phyloP scores from a whole-genome alignment of 2,797 vertebrate genomes.

The Rhodeus uyekii region DNA sequence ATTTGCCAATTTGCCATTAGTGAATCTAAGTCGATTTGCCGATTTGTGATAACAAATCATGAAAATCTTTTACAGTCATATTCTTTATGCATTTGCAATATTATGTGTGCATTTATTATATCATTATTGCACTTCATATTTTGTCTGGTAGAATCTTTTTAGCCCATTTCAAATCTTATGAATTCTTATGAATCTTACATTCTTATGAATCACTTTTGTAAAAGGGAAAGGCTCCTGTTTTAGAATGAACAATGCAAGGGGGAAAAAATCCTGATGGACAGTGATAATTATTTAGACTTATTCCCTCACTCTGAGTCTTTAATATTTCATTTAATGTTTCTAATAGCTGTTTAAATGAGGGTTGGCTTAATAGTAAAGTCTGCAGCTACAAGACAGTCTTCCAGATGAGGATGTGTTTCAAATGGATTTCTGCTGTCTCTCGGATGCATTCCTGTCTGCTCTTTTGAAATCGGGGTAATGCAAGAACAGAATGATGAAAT shows the following conservation, averaged over 20 bases:
- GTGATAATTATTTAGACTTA: not conserved
- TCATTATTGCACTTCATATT: not conserved
- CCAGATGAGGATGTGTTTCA: not conserved
- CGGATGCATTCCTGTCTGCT: not conserved
- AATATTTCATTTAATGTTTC: not conserved
- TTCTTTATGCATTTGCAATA: no score
- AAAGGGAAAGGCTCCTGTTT: not conserved
- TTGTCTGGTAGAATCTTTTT: not conserved
- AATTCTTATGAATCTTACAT: no score
- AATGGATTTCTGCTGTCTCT: constrained; percentile 10
- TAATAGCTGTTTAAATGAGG: not conserved
- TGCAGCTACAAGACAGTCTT: not conserved
- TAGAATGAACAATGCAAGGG: not conserved
- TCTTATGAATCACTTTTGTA: not conserved
- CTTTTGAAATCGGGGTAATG: constrained; percentile 8
- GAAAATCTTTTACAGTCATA: no score
- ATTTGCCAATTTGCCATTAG: no score
- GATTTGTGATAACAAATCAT: no score
- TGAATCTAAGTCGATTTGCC: no score
- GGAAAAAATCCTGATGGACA: not conserved
- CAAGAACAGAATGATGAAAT: constrained; percentile 34
- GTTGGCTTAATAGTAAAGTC: not conserved
- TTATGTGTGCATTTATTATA: not conserved
- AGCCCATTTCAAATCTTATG: not conserved
- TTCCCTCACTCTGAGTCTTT: not conserved